Percentiles rank a stretch among this genome's conserved stretches.
Conservation (phyloP, 1,140 invertebrate genomes). For the Paraescarpia echinospica region DNA sequence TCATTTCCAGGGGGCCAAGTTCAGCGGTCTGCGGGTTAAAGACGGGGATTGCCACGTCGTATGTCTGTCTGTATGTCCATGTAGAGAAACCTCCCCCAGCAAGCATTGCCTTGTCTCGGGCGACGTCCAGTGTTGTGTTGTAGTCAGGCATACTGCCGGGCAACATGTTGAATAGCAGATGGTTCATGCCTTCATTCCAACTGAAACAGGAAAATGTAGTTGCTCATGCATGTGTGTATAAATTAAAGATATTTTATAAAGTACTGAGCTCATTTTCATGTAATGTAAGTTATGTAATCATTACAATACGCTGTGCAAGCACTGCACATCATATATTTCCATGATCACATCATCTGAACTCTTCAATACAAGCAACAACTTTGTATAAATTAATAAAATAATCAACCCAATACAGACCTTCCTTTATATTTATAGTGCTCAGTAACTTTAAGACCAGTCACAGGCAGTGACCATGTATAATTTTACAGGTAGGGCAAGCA, state of each 20-base stretch:
- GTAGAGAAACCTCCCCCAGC: slow-evolving; percentile 96
- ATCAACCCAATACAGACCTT: not conserved
- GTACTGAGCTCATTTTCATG: too few species aligned
- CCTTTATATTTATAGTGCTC: not conserved
- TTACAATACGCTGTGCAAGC: too few species aligned
- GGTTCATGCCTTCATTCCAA: slow-evolving; percentile 92
- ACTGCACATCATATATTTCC: too few species aligned
- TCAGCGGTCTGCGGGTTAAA: slow-evolving; percentile 67
- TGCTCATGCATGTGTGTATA: slow-evolving; percentile 17
- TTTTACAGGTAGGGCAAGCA: not conserved
- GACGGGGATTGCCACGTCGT: slow-evolving; percentile 95
- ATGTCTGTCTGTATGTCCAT: slow-evolving; percentile 79
- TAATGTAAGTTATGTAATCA: too few species aligned
- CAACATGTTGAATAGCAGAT: slow-evolving; percentile 97
- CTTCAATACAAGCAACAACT: not conserved
- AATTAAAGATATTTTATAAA: too few species aligned
- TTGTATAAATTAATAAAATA: not conserved
- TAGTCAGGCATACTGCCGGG: slow-evolving; percentile 98
- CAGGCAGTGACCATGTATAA: too few species aligned
- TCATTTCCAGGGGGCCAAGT: slow-evolving; percentile 39
- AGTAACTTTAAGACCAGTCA: too few species aligned
- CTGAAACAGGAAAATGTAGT: slow-evolving; percentile 58
- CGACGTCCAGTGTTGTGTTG: slow-evolving; percentile 86
- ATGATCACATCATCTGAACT: not conserved
- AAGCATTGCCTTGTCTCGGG: slow-evolving; percentile 91